Conservation (phyloP, 2,797 vertebrate species). For the Morus bassanus region DNA sequence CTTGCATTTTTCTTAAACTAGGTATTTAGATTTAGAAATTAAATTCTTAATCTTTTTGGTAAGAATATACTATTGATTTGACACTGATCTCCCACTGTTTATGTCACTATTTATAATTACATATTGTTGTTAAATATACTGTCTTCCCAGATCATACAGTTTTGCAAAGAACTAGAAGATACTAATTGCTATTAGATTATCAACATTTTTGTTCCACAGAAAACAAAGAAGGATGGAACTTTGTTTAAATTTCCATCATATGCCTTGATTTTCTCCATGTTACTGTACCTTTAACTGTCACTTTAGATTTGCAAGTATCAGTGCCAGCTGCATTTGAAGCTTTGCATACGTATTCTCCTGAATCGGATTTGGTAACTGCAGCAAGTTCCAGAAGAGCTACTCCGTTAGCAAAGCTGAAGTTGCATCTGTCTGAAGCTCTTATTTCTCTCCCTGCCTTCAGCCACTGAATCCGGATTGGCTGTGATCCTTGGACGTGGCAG, state of each 20-base stretch:
- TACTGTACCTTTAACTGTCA: slow-evolving; percentile 89
- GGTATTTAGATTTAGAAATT: not conserved
- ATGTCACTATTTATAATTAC: not conserved
- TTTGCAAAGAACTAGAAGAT: not conserved
- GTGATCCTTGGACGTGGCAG: slow-evolving; percentile 88
- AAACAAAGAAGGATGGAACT: not conserved
- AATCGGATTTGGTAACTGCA: slow-evolving; percentile 79
- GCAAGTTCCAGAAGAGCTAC: slow-evolving; percentile 86
- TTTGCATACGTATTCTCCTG: slow-evolving; percentile 95
- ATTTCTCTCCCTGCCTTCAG: slow-evolving; percentile 92
- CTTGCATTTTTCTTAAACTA: not conserved
- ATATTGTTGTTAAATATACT: not conserved
- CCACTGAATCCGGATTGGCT: slow-evolving; percentile 93
- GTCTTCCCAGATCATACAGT: not conserved
- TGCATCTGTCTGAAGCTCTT: slow-evolving; percentile 81
- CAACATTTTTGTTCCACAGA: not conserved
- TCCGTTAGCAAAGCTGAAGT: slow-evolving; percentile 86
- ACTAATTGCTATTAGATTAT: not conserved
- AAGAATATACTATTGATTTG: not conserved
- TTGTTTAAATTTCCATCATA: not conserved
- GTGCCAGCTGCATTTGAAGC: slow-evolving; percentile 89
- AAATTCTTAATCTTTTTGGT: not conserved
- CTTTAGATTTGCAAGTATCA: slow-evolving; percentile 90
- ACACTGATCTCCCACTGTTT: not conserved
- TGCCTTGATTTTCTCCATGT: not conserved